Percentiles rank a stretch among this genome's conserved stretches.
Conservation (phyloP, 2,888 invertebrate species). For the Heteromurus nitidus region DNA sequence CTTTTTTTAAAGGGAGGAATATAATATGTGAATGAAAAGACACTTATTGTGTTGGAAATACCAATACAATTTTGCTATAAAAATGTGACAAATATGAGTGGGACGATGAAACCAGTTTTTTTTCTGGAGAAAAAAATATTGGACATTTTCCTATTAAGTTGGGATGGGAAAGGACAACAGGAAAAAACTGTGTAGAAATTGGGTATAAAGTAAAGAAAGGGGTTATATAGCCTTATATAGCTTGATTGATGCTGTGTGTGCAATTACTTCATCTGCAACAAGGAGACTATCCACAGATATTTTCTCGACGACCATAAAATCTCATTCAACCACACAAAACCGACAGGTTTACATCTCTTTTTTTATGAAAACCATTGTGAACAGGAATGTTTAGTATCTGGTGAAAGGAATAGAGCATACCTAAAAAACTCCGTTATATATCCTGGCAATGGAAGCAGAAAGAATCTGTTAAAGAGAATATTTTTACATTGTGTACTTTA, state of each 20-base stretch:
- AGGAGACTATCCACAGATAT: background rate
- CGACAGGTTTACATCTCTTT: constrained; percentile 16
- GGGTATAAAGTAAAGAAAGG: too few relatives aligned
- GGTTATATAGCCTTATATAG: too few relatives aligned
- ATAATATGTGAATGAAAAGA: constrained; percentile 6
- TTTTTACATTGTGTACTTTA: background rate
- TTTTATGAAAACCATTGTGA: constrained; percentile 10
- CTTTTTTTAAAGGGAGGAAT: background rate
- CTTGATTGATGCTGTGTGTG: constrained; percentile 35
- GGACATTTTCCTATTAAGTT: background rate
- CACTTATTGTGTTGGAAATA: constrained; percentile 20
- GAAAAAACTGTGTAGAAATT: too few relatives aligned
- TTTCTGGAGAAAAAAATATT: background rate
- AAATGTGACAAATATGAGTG: constrained; percentile 40
- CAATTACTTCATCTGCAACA: constrained; percentile 43
- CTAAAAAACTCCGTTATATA: too few relatives aligned
- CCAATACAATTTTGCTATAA: background rate
- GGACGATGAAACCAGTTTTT: constrained; percentile 9
- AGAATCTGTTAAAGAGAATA: constrained; percentile 14
- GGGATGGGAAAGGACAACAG: constrained; percentile 26
- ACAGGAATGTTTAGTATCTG: background rate
- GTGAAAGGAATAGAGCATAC: background rate
- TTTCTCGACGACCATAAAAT: constrained; percentile 28
- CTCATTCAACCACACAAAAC: constrained; percentile 38
- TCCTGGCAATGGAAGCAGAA: background rate